Evolutionary conservation across 1,140 invertebrate species (phyloP).

Genomic region (Druon quercuslanigerum): DNA sequence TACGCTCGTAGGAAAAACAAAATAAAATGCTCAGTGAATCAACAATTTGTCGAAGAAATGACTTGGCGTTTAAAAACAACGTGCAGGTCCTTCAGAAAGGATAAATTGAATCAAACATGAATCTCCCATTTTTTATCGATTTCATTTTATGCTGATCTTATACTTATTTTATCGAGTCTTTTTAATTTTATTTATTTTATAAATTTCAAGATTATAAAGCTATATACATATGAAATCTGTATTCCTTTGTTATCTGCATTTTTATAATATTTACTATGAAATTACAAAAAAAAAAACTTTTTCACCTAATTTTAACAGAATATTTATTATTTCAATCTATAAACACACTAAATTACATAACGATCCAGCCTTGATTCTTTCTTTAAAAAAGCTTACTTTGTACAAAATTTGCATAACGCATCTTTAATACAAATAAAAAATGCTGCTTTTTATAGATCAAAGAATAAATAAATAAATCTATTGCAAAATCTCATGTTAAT

Average conservation of each 20-base stretch:
- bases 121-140: not conserved
- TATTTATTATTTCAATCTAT: not conserved
- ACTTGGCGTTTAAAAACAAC: not conserved
- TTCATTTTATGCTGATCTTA: not conserved
- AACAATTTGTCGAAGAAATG: not conserved
- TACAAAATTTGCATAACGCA: not conserved
- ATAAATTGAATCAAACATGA: not conserved
- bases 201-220: not conserved
- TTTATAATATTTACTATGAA: not conserved
- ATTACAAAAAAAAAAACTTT: not conserved
- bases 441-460: not conserved
- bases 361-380: not conserved
- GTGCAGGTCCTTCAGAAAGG: not conserved
- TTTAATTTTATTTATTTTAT: not conserved
- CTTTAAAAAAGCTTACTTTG: not conserved
- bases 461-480: conserved; percentile 1
- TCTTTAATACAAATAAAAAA: not conserved
- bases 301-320: not conserved
- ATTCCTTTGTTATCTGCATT: too few species aligned
- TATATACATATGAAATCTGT: too few species aligned
- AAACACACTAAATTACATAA: not conserved
- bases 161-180: not conserved
- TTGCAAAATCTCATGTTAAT: not conserved
- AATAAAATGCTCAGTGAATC: conserved; percentile 1
- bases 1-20: conserved; percentile 54